Evolutionary conservation across 2,797 vertebrate species (phyloP).

Genomic region (Gallinago solitaria): DNA sequence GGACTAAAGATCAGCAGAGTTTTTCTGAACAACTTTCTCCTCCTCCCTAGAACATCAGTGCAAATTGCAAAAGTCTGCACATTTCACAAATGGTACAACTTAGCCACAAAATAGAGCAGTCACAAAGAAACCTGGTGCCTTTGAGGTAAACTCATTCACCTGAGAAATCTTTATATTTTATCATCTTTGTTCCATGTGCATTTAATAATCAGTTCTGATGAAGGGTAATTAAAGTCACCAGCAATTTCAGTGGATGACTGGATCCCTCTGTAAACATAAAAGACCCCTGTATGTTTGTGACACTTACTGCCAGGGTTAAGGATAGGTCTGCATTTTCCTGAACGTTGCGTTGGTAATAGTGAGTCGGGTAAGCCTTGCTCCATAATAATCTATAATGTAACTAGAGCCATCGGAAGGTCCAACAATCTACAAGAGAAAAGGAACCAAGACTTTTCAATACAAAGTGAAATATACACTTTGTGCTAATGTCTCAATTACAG

Average conservation of each 20-base stretch:
- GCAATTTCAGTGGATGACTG: neutral
- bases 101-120: neutral
- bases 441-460: slow-evolving; percentile 32
- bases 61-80: neutral
- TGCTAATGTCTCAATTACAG: slow-evolving; percentile 67
- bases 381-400: slow-evolving; percentile 98
- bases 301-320: slow-evolving; percentile 69
- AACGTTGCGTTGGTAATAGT: slow-evolving; percentile 92
- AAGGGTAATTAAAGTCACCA: neutral
- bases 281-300: neutral
- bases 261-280: neutral
- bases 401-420: slow-evolving; percentile 94
- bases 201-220: neutral
- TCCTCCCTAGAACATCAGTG: neutral
- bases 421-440: slow-evolving; percentile 85
- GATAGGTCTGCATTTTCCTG: slow-evolving; percentile 91
- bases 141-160: neutral
- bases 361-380: slow-evolving; percentile 89
- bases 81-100: neutral
- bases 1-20: neutral
- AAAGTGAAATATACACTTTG: slow-evolving; percentile 63
- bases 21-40: neutral
- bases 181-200: neutral
- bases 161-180: neutral
- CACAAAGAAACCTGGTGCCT: neutral